These are phyloP conservation scores for Trichoplusia ni DNA, from an alignment of 1,140 invertebrate species.

Conservation along the genomic window DNA sequence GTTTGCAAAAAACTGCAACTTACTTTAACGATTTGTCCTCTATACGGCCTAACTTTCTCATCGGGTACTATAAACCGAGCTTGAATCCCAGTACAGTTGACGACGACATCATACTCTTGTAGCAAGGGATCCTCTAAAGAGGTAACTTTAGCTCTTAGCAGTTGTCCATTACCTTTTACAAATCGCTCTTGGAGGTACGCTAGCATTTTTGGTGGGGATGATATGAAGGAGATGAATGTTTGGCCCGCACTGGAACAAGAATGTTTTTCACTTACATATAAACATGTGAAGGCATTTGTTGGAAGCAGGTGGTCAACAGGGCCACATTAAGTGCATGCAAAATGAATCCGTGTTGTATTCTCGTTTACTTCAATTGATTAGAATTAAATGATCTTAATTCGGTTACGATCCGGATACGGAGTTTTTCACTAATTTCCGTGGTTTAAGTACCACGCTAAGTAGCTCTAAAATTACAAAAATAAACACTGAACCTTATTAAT, in stretches of 20 bases:
- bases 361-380: no score
- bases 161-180: constrained; percentile 78
- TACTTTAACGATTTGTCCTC: constrained; percentile 87
- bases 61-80: constrained; percentile 83
- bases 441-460: no score
- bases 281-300: no score
- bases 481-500: no score
- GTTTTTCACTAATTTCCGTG: no score
- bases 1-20: constrained; percentile 2
- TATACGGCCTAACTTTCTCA: constrained; percentile 82
- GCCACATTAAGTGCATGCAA: background rate
- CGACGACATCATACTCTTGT: constrained; percentile 84
- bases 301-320: no score
- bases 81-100: constrained; percentile 88
- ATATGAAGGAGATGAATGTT: constrained; percentile 83
- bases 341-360: no score
- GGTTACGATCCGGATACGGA: no score
- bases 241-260: constrained; percentile 79
- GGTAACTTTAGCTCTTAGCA: constrained; percentile 78
- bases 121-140: constrained; percentile 80
- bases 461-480: no score
- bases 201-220: constrained; percentile 82
- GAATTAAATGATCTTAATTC: no score
- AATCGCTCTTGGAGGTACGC: constrained; percentile 85
- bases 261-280: background rate